Conservation (phyloP, 2,797 vertebrate species). For the Sebastes matsubarae region DNA sequence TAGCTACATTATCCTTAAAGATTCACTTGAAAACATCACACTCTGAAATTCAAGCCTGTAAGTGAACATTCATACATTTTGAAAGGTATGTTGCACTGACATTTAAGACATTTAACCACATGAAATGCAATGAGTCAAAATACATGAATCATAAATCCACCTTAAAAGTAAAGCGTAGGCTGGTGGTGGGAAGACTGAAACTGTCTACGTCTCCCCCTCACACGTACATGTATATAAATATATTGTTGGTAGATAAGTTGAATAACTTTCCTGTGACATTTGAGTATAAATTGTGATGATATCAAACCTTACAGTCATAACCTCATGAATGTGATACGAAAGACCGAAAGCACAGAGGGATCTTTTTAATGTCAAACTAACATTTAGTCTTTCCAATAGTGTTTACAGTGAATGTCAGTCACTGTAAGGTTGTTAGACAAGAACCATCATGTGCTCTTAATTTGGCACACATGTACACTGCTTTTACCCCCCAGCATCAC, state of each 20-base stretch:
- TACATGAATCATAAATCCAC: background rate
- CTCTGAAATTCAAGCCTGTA: background rate
- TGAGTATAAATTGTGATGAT: background rate
- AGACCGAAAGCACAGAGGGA: background rate
- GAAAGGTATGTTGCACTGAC: background rate
- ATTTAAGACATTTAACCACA: background rate
- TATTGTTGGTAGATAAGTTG: background rate
- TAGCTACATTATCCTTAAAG: background rate
- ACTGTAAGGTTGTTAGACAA: conserved; percentile 29
- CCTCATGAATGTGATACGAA: background rate
- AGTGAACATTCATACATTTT: background rate
- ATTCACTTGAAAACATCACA: background rate
- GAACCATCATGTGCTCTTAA: conserved; percentile 43
- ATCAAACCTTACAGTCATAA: background rate
- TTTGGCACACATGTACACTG: conserved; percentile 44
- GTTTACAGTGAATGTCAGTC: conserved; percentile 31
- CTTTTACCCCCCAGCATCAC: background rate
- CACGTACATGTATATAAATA: background rate
- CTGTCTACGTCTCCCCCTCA: background rate
- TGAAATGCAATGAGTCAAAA: background rate
- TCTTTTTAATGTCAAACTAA: conserved; percentile 37
- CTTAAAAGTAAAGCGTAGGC: background rate
- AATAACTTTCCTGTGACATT: background rate
- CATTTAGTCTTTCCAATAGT: background rate
- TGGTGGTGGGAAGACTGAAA: background rate